Conservation (phyloP, 2,888 invertebrate species). For the Eupithecia centaureata region DNA sequence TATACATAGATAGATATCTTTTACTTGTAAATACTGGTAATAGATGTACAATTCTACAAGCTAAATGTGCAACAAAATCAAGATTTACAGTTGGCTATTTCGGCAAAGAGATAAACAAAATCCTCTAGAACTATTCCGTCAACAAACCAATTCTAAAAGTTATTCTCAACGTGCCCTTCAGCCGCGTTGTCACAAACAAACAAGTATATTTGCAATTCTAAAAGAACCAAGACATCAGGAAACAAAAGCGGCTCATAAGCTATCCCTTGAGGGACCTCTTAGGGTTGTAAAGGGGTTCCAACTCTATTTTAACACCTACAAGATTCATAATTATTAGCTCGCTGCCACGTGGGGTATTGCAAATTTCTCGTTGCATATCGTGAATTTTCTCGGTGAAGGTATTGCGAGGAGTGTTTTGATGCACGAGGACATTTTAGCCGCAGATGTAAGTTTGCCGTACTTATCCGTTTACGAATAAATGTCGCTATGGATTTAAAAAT, state of each 20-base stretch:
- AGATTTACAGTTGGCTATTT: not conserved
- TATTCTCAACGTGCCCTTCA: constrained; percentile 5
- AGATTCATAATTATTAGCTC: constrained; percentile 26
- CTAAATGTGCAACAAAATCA: not conserved
- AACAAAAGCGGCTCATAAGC: constrained; percentile 49
- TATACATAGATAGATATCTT: no score
- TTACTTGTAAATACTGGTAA: no score
- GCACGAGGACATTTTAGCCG: constrained; percentile 10
- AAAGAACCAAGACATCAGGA: constrained; percentile 52
- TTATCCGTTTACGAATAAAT: not conserved
- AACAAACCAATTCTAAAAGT: constrained; percentile 3
- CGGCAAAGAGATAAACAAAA: not conserved
- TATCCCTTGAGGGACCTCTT: constrained; percentile 40
- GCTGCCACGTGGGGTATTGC: constrained; percentile 16
- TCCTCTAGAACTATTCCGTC: constrained; percentile 1
- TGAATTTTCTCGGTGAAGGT: constrained; percentile 26
- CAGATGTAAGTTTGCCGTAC: constrained; percentile 17
- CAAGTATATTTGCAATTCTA: constrained; percentile 40
- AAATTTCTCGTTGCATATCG: constrained; percentile 37
- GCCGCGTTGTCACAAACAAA: constrained; percentile 30
- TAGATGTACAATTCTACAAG: no score
- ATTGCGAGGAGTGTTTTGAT: constrained; percentile 10
- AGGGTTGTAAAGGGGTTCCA: constrained; percentile 3
- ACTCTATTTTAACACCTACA: constrained; percentile 17
- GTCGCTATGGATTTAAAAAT: not conserved